Evolutionary conservation across 1,140 invertebrate species (phyloP), one percentile per base, ranked within the genome.

Genomic region (Drosophila parvula): DNA sequence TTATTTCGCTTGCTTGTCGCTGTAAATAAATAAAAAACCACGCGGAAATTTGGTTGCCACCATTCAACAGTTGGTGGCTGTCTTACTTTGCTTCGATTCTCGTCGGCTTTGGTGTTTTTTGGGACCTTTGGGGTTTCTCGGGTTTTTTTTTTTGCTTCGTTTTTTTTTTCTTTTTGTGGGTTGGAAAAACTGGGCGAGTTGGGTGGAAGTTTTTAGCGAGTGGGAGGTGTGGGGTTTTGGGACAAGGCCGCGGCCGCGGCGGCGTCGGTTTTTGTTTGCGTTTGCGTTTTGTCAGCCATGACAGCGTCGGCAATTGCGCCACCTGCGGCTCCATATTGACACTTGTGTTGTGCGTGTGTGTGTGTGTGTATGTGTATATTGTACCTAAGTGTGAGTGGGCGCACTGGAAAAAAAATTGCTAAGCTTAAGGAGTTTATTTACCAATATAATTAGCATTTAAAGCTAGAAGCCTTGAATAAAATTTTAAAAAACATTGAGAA

Each of bases 241-340:
- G 58, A 69, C 75, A 85, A 88, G 81, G 82, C 65, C 83, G 69
- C 75, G 61, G 16, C 32, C 10, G 32, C 30, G 50, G 16, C 12
- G 2, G 48, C 74, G 53, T 65, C 74, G 82, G 83, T 81, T 85
- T 86, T 36, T 85, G 83, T 85, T 85, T 88, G 75, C 82, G 75
- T 86, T 85, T 86, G 70, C 83, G 79, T 85, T 86, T 85, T 88
- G 83, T 82, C 79, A 82, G 82, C 64, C 67, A 64, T 86, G 82
- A 86, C 82, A 85, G 81, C 81, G 58, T 28, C 47, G 59, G 71
- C 71, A 71, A 76, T 75, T 76, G 65, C 75, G 65, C 75, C 82
- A 85, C 83, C 79, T 85, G 82, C 83, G 82, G 82, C 82, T 79
- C 63, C 78, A 81, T 86, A 85, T 85, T 85, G 82, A 86, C 81